Base-by-base conservation (phyloP, 2,797 vertebrate species). In the Paedocypris micromegethes region DNA sequence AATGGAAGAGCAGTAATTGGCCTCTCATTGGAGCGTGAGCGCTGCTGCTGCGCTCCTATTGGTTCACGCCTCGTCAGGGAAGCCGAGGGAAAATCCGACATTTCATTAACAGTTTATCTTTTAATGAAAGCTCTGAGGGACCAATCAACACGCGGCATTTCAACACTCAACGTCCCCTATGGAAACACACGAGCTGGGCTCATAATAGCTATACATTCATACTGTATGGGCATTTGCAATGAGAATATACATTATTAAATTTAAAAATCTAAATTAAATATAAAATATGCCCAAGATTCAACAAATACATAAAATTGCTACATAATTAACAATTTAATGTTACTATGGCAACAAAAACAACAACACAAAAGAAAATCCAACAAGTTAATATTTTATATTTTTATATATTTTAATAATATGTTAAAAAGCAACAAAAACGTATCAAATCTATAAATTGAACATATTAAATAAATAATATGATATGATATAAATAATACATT, bases 1-100 rank as follows among this genome's bases (percentile, higher is more conserved):
- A 40, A 53, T 61, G 40, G 39, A 47, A 42, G 51, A 49, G 56
- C 5, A 74, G 65, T 77, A 72, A 77, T 69, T 72, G 61, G 64
- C 56, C 57, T 45, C 66, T 74, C 57, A 68, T 56, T 44, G 64
- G 57, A 64, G 63, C 49, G 2, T 53, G 50, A 48, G 42, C 5
- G 4, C n/a, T 45, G 49, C 64, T 66, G 70, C 70, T 70, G 62
- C 2, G 46, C 56, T 72, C 70, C 72, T 58, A 77, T 77, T 77
- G 73, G 76, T 72, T 47, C 40, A 4, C 64, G 42, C 62, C 51
- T 68, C 55, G 60, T 77, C 70, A 77, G 68, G 66, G 66, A 60
- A 6, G 58, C 66, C 57, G 2, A 4, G 74, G 77, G 77, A 23
- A 23, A 81, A 78, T 80, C 78, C 71, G 66, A 49, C 44, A 53